These are phyloP conservation scores for Crotalus viridis DNA, from an alignment of 2,113 vertebrate species.

Conservation along the genomic window DNA sequence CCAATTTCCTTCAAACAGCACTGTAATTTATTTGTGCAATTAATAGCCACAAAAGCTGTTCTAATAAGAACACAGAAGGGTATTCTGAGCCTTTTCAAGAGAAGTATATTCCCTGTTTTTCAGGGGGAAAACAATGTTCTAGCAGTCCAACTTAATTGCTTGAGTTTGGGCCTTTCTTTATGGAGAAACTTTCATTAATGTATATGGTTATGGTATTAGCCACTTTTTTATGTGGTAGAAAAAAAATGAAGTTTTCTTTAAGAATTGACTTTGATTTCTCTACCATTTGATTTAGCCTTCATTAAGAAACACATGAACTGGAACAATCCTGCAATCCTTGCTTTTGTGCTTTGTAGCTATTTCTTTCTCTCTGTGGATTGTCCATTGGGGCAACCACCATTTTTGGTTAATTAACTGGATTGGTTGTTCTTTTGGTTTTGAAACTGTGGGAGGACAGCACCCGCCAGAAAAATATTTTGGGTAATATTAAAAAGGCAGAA, in stretches of 20 bases:
- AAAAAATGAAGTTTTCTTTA: neutral
- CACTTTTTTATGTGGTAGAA: neutral
- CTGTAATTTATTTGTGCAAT: neutral
- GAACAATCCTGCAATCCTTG: neutral
- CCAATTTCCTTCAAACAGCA: neutral
- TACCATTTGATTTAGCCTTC: neutral
- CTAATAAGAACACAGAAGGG: neutral
- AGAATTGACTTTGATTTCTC: neutral
- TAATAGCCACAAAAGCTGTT: neutral
- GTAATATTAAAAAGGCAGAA: too few relatives aligned
- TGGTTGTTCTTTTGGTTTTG: slow-evolving; percentile 1
- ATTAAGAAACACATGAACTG: neutral
- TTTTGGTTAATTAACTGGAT: slow-evolving; percentile 7
- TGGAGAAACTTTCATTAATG: neutral
- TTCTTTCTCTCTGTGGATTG: neutral
- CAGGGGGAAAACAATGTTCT: neutral
- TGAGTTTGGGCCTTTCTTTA: neutral
- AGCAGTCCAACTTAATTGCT: neutral
- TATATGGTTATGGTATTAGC: neutral
- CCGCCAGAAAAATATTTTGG: too few relatives aligned
- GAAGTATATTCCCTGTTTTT: neutral
- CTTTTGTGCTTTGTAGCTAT: neutral
- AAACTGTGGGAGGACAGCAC: neutral
- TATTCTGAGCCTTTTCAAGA: neutral
- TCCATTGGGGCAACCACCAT: slow-evolving; percentile 20